Evolutionary conservation across 2,888 invertebrate species (phyloP), one percentile per base, ranked within the genome.

Genomic region (Baccha elongata): DNA sequence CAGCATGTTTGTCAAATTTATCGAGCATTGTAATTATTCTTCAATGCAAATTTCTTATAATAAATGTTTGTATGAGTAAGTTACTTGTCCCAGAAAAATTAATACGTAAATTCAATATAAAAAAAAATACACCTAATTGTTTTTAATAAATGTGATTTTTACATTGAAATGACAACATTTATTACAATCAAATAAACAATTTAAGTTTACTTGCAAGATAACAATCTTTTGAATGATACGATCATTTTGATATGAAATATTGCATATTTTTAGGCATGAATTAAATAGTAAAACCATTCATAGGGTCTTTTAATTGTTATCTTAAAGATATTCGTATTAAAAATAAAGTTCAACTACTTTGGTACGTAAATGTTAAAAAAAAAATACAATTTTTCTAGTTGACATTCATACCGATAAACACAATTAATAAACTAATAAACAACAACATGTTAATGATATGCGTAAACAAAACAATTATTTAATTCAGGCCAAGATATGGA

Each of bases 221-320:
- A n/a, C n/a, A n/a, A n/a, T n/a, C n/a, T n/a, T n/a, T n/a, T n/a
- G n/a, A n/a, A n/a, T n/a, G n/a, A n/a, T n/a, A 40, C 15, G 10
- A 40, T 23, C 37, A 21, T 58, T 23, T 13, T 3, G 21, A 0
- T 10, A 10, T 15, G n/a, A 1, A 48, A 0, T 11, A 11, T 60
- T 21, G 78, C 23, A 26, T 73, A 73, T 35, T 67, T 52, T 21
- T 13, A 32, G 78, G 78, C 58, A 0, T 6, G 3, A 13, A 2
- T 8, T 0, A 5, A 13, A n/a, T 15, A 10, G 4, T 8, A 6
- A 10, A 40, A 40, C 13, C n/a, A n/a, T 13, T 55, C 1, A 13
- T 78, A 78, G 78, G 78, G 78, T 78, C 64, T 35, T 37, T 26
- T 26, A 23, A 13, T 15, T 26, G 50, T 65, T 58, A 15, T 52